Evolutionary conservation across 2,797 vertebrate species (phyloP), one percentile per base, ranked within the genome.

Genomic region (Urosaurus nigricauda): DNA sequence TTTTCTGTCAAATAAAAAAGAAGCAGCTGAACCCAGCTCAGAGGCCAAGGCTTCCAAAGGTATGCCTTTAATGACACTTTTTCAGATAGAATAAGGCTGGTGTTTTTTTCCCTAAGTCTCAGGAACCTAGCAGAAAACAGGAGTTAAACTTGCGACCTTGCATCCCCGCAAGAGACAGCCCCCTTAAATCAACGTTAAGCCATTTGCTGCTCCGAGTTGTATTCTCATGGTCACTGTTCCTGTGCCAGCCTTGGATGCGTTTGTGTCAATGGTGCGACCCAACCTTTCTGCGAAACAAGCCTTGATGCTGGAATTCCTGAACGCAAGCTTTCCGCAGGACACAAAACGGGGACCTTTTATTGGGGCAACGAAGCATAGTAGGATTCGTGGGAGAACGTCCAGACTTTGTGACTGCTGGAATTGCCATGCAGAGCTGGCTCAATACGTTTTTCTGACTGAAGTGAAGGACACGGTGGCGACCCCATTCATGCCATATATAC

Each of bases 111-210:
- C 1, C 2, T 14, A 1, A 86, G 40, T 65, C 71, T 60, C 83
- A n/a, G 73, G 79, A 81, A 86, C 89, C 37, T 13, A 87, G 86
- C 51, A 84, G 56, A 89, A 88, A 91, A 51, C 29, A 85, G 83
- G 68, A 81, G 77, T 89, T 93, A 83, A 93, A 92, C 73, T 83
- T 83, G 79, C 90, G 87, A 88, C 89, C 91, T 91, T 84, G 73
- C 84, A 88, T 88, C n/a, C 86, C 43, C 6, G 17, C 29, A n/a
- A 86, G 14, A 74, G 75, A 2, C 87, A 58, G 12, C 1, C 9
- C 37, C 77, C 74, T 47, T 58, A 78, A 89, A 93, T 89, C 83
- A n/a, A 51, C 35, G 81, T 85, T 89, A 90, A 79, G 43, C 70
- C 83, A 63, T 37, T 86, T 32, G 71, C 47, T n/a, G 8, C 19